These are phyloP conservation scores for Rachycentron canadum DNA, from an alignment of 2,797 vertebrate species.

Conservation along the genomic window DNA sequence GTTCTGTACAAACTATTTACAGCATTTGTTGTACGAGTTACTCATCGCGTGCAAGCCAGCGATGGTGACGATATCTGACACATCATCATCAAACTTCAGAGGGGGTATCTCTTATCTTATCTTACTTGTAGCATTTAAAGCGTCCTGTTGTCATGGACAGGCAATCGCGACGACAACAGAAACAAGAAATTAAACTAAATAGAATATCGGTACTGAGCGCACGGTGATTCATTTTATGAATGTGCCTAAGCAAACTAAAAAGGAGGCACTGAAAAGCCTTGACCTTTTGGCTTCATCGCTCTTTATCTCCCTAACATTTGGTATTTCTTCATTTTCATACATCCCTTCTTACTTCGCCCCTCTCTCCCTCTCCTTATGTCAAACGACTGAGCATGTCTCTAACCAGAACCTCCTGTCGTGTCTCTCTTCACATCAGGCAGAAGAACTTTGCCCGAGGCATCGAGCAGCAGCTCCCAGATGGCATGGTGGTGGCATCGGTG, in stretches of 20 bases:
- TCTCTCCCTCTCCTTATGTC: neutral
- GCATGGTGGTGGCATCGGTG: slow-evolving; percentile 94
- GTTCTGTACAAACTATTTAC: slow-evolving; percentile 6
- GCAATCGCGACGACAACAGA: neutral
- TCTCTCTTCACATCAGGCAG: slow-evolving; percentile 85
- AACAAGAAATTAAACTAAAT: too few species aligned
- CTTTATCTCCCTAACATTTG: neutral
- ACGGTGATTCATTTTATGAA: neutral
- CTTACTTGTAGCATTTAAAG: neutral
- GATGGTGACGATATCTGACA: neutral
- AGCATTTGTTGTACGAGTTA: neutral
- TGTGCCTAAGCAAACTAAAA: neutral
- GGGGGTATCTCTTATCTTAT: neutral
- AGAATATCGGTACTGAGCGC: neutral
- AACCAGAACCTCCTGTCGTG: slow-evolving; percentile 39
- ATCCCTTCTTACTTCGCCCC: neutral
- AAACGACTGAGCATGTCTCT: slow-evolving; percentile 46
- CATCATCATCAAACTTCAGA: slow-evolving; percentile 4
- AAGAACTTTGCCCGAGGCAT: slow-evolving; percentile 97
- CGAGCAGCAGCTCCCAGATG: slow-evolving; percentile 96
- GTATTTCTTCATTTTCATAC: neutral
- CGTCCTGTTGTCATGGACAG: neutral
- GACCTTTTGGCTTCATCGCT: neutral
- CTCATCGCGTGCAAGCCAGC: slow-evolving; percentile 1
- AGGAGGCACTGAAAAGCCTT: neutral